These are phyloP conservation scores for Uropetala carovei DNA, from an alignment of 2,888 invertebrate species.

Conservation along the genomic window DNA sequence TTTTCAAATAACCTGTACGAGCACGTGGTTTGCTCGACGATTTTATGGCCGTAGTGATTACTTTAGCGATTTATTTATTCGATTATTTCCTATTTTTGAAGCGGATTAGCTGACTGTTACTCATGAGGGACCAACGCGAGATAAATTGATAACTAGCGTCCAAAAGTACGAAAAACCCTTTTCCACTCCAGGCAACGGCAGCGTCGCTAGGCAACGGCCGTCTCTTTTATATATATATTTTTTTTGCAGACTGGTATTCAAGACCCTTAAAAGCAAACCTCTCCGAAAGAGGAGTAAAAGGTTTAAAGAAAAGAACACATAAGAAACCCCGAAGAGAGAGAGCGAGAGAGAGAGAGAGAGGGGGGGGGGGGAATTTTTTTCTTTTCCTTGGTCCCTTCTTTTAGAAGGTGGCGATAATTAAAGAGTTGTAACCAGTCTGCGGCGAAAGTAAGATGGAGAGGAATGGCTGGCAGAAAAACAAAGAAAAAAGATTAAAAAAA, in stretches of 20 bases:
- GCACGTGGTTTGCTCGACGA: no score
- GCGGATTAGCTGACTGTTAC: no score
- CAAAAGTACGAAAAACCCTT: neutral
- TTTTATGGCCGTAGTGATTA: no score
- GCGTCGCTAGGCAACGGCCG: neutral
- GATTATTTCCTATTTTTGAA: no score
- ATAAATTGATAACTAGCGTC: neutral
- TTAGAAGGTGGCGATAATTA: neutral
- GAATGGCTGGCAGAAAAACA: neutral
- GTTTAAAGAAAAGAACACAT: no score
- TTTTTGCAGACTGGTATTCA: neutral
- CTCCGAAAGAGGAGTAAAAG: neutral
- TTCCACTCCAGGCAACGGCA: neutral
- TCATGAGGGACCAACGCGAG: no score
- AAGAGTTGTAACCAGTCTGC: neutral
- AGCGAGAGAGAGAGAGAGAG: neutral
- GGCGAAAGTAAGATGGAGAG: neutral
- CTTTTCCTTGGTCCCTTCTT: neutral
- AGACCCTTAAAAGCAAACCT: slow-evolving; percentile 12
- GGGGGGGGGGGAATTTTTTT: neutral
- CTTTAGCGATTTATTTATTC: no score
- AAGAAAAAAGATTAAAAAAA: neutral
- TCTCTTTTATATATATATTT: neutral
- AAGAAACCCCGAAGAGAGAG: no score
- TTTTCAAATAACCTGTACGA: no score